Base-by-base conservation (phyloP, 2,888 invertebrate species). In the Conistra vaccinii region DNA sequence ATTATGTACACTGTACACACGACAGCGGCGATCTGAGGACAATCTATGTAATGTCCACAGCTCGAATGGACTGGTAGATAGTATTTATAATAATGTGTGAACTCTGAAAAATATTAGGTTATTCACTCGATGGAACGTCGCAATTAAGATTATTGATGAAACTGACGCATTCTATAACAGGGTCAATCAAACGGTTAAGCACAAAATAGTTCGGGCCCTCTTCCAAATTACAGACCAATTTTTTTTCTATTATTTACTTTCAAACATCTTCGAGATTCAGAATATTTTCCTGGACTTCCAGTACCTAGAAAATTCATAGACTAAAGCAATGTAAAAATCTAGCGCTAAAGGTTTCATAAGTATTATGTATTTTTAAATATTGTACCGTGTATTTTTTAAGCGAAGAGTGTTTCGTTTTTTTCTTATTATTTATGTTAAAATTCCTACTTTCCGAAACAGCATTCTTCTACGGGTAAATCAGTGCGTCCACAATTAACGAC, bases 1-100 rank as follows among this genome's bases (percentile, higher is more conserved):
- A 96, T 96, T 96, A 95, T 94, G 1, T 39, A 39, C 39, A 39
- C 0, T 39, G 93, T 94, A 95, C 95, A 95, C 94, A 95, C 93
- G 93, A 94, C 94, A 92, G 94, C 89, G 85, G 83, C 88, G 90
- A 90, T 90, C 88, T 88, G 83, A 89, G 90, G 91, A 91, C 92
- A 89, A 84, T 87, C 62, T 76, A 78, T 91, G 89, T 75, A 57
- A 93, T 93, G 93, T 91, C 90, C 89, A 88, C 48, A 58, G 17
- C n/a, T 48, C 26, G 12, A 74, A 58, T 69, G n/a, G 14, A 42
- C 42, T 63, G 29, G 29, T 65, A n/a, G 60, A 73, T 57, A 51
- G 51, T 63, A 73, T 72, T 73, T 57, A 57, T 69, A 68, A 70
- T 77, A 14, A 26, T 53, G 58, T 17, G 20, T 23, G 14, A 35